Evolutionary conservation across 2,797 vertebrate genomes (phyloP).

Genomic region (Microchirus variegatus): DNA sequence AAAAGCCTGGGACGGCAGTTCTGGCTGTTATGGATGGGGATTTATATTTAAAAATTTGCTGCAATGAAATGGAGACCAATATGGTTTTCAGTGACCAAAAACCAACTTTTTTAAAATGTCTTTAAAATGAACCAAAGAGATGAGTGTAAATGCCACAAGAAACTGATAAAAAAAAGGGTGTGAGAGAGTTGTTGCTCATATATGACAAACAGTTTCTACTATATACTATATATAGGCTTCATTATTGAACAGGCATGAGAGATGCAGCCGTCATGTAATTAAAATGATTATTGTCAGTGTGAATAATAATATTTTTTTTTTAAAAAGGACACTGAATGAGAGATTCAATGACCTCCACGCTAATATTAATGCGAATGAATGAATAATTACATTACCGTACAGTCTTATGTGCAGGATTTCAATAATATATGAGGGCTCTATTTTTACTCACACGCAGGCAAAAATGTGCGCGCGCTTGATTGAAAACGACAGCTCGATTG

Average conservation of each 20-base stretch:
- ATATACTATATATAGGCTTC: too few species aligned
- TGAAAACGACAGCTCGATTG: constrained; percentile 42
- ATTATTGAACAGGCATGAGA: constrained; percentile 1
- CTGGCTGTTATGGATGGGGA: constrained; percentile 59
- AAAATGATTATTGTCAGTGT: constrained; percentile 23
- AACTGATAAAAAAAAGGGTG: constrained; percentile 8
- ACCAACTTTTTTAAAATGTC: constrained; percentile 10
- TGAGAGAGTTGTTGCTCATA: background rate
- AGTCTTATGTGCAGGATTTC: background rate
- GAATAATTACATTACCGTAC: constrained; percentile 10
- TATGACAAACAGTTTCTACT: background rate
- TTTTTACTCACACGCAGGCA: constrained; percentile 31
- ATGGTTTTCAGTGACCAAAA: constrained; percentile 37
- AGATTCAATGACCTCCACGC: constrained; percentile 11
- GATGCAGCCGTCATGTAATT: constrained; percentile 13
- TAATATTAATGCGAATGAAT: constrained; percentile 33
- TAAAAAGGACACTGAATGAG: background rate
- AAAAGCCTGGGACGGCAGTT: constrained; percentile 47
- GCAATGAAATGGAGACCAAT: constrained; percentile 28
- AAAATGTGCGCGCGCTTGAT: constrained; percentile 41
- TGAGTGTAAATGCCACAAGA: background rate
- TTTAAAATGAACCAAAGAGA: constrained; percentile 9
- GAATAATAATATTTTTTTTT: constrained; percentile 1
- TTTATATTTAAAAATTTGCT: constrained; percentile 54
- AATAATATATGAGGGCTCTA: background rate